Evolutionary conservation across 2,797 vertebrate species (phyloP).

Genomic region (Scolopax rusticola): DNA sequence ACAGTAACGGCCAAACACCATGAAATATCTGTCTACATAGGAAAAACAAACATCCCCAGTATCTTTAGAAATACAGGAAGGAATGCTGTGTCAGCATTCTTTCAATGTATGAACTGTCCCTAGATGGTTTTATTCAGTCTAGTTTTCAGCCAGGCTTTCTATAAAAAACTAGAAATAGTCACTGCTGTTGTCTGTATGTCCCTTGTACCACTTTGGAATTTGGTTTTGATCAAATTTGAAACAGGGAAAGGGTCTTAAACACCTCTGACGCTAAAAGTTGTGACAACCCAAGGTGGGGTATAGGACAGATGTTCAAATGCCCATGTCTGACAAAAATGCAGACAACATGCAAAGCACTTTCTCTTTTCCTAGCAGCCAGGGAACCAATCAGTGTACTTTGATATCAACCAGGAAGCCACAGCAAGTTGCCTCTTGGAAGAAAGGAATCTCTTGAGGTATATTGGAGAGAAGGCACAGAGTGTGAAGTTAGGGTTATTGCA

Average conservation of each 20-base stretch:
- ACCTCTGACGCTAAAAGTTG: not conserved
- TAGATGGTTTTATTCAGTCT: not conserved
- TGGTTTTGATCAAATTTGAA: not conserved
- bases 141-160: not conserved
- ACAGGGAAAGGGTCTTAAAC: not conserved
- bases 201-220: not conserved
- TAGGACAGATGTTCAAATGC: not conserved
- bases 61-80: not conserved
- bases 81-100: not conserved
- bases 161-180: not conserved
- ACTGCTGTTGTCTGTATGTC: not conserved
- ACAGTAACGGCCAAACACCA: not conserved
- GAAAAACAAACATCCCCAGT: not conserved
- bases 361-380: not conserved
- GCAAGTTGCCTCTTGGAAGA: not conserved
- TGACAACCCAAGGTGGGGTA: accelerated
- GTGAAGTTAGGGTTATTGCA: not conserved
- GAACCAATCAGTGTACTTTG: accelerated
- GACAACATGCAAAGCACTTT: not conserved
- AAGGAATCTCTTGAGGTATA: not conserved
- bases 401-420: not conserved
- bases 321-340: not conserved
- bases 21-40: not conserved
- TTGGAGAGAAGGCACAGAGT: not conserved
- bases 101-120: not conserved